Conservation (phyloP, 2,888 invertebrate species). For the Pollenia griseotomentosa region DNA sequence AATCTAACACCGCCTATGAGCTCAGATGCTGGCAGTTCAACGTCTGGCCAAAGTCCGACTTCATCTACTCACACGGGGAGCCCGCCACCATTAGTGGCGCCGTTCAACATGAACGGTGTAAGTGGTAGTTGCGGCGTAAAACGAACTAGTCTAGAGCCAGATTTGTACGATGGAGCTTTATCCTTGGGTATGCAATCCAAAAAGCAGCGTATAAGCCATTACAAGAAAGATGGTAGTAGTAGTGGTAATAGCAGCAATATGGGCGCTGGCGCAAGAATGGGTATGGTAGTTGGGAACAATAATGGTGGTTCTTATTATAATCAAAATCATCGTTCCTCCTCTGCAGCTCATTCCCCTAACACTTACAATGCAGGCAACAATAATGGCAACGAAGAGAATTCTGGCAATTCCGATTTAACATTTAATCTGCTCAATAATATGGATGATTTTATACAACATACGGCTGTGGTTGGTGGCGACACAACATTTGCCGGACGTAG, state of each 20-base stretch:
- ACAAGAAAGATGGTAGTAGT: conserved; percentile 85
- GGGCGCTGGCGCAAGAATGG: conserved; percentile 63
- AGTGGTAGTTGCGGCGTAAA: conserved; percentile 80
- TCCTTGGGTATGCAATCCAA: conserved; percentile 85
- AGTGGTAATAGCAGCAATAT: conserved; percentile 52
- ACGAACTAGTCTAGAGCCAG: conserved; percentile 85
- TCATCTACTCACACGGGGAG: conserved; percentile 90
- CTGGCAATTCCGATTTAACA: conserved; percentile 80
- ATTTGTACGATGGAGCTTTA: conserved; percentile 86
- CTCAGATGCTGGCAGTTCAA: conserved; percentile 91
- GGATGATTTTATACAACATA: conserved; percentile 80
- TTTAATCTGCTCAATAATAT: conserved; percentile 82
- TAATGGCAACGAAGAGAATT: conserved; percentile 77
- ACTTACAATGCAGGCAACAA: conserved; percentile 74
- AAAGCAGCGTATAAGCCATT: conserved; percentile 94
- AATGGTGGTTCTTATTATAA: conserved; percentile 52
- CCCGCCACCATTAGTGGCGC: conserved; percentile 87
- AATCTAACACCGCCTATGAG: conserved; percentile 95
- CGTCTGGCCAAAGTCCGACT: conserved; percentile 91
- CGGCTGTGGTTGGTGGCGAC: conserved; percentile 65
- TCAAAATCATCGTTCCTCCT: conserved; percentile 60
- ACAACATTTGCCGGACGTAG: conserved; percentile 56
- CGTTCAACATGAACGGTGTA: conserved; percentile 82
- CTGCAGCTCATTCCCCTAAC: conserved; percentile 78
- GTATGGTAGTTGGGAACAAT: conserved; percentile 42